These are phyloP conservation scores for Ganaspis brasiliensis DNA, from an alignment of 2,888 invertebrate genomes.

Conservation along the genomic window DNA sequence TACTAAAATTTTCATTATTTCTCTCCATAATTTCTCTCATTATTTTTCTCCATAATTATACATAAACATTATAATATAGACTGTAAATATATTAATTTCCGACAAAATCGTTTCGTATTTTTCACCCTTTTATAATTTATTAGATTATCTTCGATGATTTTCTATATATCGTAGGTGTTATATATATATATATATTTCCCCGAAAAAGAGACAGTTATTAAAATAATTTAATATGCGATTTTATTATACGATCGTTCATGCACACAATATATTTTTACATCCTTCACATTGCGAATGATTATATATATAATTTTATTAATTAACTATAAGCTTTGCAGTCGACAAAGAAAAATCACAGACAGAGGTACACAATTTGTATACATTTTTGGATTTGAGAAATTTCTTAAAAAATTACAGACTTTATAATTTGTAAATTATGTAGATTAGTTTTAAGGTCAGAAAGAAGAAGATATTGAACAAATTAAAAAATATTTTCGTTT, in stretches of 20 bases:
- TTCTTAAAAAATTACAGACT: slow-evolving; percentile 24
- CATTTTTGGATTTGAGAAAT: slow-evolving; percentile 35
- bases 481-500: background rate
- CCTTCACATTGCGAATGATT: too few species aligned
- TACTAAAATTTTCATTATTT: too few species aligned
- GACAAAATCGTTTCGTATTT: too few species aligned
- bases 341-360: slow-evolving; percentile 56
- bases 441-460: background rate
- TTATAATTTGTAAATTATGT: background rate
- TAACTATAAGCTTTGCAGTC: slow-evolving; percentile 46
- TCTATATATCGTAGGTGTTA: background rate
- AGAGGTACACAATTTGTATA: slow-evolving; percentile 33
- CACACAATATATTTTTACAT: background rate
- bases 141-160: background rate
- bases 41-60: background rate
- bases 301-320: too few species aligned
- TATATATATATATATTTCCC: background rate
- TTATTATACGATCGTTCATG: slow-evolving; percentile 35
- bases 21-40: too few species aligned
- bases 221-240: slow-evolving; percentile 15
- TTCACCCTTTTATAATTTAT: background rate
- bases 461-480: background rate
- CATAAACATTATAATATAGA: background rate
- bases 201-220: background rate
- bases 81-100: too few species aligned